Evolutionary conservation across 2,797 vertebrate genomes (phyloP), one percentile per base, ranked within the genome.

Genomic region (Karalla daura): DNA sequence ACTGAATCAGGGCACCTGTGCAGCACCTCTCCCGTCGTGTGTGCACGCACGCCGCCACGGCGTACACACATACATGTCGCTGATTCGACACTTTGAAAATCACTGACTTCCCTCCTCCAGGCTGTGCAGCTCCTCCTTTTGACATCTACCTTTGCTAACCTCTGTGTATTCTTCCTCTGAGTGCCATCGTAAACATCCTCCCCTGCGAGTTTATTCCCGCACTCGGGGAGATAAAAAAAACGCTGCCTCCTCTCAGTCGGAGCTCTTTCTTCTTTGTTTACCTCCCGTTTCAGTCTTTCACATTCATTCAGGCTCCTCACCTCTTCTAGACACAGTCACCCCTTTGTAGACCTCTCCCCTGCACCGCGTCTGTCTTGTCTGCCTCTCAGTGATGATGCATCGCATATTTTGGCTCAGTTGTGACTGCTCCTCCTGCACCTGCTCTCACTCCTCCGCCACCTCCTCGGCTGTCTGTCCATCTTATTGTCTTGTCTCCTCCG

Each of bases 341-440:
- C 66, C 44, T 51, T 61, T 71, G 33, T 39, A 61, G n/a, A 76
- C 53, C 32, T 56, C 65, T 58, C 12, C 3, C 47, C 36, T 58
- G 41, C 23, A 6, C 24, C 24, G 13, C 36, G 17, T 92, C 91
- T 91, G 88, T 78, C 85, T 49, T 25, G 28, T 32, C 43, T 41
- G 23, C 84, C 78, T 90, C 81, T 72, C 56, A 24, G 23, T 27
- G 47, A 50, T 68, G 53, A 61, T 62, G 44, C 55, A 60, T 69
- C 51, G 40, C 62, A 54, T 65, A 55, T 76, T 52, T 81, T 52
- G 61, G 45, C 47, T 47, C 32, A 15, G n/a, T n/a, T 10, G 46
- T 50, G 51, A 51, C 61, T 46, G 14, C 41, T 5, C 63, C 37
- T 66, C 75, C 44, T 62, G 20, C 69, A 73, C 40, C 64, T 76